phyloP scores from a whole-genome alignment of 1,140 invertebrate species.

The Thereuonema tuberculata region DNA sequence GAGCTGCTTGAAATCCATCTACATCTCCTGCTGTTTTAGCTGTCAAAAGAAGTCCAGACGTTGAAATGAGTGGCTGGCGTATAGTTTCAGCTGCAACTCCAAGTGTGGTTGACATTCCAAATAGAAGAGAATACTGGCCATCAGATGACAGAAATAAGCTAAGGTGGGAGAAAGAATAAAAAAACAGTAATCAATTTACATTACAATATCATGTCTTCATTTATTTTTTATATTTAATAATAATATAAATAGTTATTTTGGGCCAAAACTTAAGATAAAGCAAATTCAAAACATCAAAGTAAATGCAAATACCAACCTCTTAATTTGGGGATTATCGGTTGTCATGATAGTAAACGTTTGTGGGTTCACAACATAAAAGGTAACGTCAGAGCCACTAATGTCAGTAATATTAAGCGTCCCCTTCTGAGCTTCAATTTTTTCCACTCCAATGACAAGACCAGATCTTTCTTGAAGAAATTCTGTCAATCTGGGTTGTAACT shows the following conservation, averaged over 20 bases:
- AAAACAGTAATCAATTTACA: background rate
- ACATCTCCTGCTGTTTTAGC: constrained; percentile 43
- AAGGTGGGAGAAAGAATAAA: constrained; percentile 13
- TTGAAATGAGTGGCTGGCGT: constrained; percentile 43
- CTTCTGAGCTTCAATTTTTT: constrained; percentile 55
- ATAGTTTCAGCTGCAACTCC: constrained; percentile 49
- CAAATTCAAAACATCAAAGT: no score
- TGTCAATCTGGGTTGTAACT: constrained; percentile 46
- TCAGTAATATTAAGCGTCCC: constrained; percentile 53
- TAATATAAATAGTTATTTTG: no score
- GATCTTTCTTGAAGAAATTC: constrained; percentile 56
- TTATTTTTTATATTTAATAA: no score
- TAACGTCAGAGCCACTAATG: constrained; percentile 61
- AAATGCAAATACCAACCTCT: no score
- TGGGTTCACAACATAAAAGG: constrained; percentile 73
- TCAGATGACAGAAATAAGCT: constrained; percentile 28
- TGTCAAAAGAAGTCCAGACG: constrained; percentile 23
- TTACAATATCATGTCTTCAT: constrained; percentile 25
- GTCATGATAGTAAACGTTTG: constrained; percentile 54
- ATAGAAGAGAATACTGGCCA: constrained; percentile 47
- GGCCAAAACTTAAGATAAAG: no score
- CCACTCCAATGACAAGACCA: constrained; percentile 57
- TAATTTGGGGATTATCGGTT: constrained; percentile 51
- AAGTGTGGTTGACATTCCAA: constrained; percentile 33
- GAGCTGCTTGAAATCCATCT: constrained; percentile 67